Conservation (phyloP, 2,888 invertebrate species). For the Steinernema scapterisci region DNA sequence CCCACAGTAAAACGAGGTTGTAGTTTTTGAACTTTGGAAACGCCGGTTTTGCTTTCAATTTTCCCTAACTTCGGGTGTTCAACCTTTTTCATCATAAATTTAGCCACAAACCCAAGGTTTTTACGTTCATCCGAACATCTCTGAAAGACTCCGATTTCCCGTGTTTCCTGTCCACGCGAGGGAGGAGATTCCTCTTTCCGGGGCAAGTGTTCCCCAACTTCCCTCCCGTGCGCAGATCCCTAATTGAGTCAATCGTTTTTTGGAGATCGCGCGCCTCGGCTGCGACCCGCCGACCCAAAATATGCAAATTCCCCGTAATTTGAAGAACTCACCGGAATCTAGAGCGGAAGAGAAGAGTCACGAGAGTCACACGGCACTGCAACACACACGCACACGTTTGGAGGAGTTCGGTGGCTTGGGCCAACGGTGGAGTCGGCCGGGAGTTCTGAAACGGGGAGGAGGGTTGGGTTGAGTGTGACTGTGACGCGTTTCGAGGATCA, state of each 20-base stretch:
- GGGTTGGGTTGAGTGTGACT: not conserved
- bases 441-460: slow-evolving; percentile 9
- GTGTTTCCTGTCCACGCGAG: too few relatives aligned
- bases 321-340: slow-evolving; percentile 26
- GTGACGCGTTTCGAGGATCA: not conserved
- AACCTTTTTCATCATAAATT: too few relatives aligned
- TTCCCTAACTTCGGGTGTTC: too few relatives aligned
- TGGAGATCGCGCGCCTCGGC: slow-evolving; percentile 10
- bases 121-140: too few relatives aligned
- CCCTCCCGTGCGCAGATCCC: not conserved
- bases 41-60: too few relatives aligned
- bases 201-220: not conserved
- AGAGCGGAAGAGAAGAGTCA: not conserved
- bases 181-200: too few relatives aligned
- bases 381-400: slow-evolving; percentile 15
- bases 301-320: slow-evolving; percentile 2
- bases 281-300: slow-evolving; percentile 10
- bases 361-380: slow-evolving; percentile 26
- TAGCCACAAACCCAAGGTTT: too few relatives aligned
- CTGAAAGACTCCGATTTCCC: too few relatives aligned
- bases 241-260: slow-evolving; percentile 27
- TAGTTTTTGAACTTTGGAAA: too few relatives aligned
- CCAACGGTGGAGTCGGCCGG: not conserved
- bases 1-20: too few relatives aligned
- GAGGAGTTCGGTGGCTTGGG: not conserved